phyloP scores from a whole-genome alignment of 2,113 vertebrate species.

The Actenoides hombroni region DNA sequence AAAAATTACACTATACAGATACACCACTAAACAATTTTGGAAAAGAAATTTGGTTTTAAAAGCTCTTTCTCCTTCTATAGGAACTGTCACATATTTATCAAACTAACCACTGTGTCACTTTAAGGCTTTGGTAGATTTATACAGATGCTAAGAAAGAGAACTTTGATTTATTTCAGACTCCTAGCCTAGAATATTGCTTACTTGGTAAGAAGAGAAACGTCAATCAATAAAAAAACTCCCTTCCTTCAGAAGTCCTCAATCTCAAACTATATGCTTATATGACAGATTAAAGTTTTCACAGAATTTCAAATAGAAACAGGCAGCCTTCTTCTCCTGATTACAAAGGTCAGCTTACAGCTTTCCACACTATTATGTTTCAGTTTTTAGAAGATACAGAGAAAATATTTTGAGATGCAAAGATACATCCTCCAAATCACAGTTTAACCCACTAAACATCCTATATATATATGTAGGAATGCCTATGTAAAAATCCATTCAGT shows the following conservation, averaged over 20 bases:
- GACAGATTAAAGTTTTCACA: neutral
- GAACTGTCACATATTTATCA: slow-evolving; percentile 23
- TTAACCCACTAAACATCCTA: neutral
- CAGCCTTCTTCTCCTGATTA: neutral
- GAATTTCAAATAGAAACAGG: neutral
- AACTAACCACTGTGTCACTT: slow-evolving; percentile 20
- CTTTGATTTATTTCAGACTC: slow-evolving; percentile 37
- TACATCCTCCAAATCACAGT: neutral
- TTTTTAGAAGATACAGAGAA: slow-evolving; percentile 1
- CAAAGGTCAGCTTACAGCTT: slow-evolving; percentile 1
- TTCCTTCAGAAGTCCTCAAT: neutral
- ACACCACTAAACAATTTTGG: neutral
- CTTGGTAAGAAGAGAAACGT: slow-evolving; percentile 15
- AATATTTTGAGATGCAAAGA: slow-evolving; percentile 19
- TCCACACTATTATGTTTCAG: neutral
- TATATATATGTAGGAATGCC: neutral
- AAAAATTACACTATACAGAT: neutral
- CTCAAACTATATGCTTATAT: neutral
- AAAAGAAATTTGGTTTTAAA: neutral
- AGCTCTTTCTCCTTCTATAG: neutral
- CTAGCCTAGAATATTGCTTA: slow-evolving; percentile 56
- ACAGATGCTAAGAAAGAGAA: slow-evolving; percentile 19
- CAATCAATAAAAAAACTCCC: neutral
- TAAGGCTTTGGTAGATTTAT: slow-evolving; percentile 50
- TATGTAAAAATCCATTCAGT: neutral